phyloP scores from a whole-genome alignment of 2,113 vertebrate genomes.

The Gymnocephalus cernua region DNA sequence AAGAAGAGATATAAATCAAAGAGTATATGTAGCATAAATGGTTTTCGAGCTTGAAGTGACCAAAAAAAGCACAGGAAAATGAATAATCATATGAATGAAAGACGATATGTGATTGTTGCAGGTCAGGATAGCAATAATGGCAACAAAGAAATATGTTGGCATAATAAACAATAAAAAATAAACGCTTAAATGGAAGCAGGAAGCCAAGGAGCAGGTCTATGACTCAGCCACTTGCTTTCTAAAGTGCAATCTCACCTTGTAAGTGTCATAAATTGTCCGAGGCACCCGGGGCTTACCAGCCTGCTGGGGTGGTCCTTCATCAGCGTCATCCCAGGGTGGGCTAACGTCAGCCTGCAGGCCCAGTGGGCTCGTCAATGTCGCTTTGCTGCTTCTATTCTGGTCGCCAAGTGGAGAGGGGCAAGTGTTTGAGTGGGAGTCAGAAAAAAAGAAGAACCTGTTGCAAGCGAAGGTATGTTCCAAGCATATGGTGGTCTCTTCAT shows the following conservation, averaged over 20 bases:
- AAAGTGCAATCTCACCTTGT: slow-evolving; percentile 56
- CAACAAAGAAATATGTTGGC: slow-evolving; percentile 13
- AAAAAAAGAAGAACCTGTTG: slow-evolving; percentile 67
- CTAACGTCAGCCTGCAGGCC: slow-evolving; percentile 68
- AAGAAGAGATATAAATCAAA: not conserved
- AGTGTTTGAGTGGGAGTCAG: slow-evolving; percentile 59
- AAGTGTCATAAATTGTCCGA: slow-evolving; percentile 76
- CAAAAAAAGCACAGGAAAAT: not conserved
- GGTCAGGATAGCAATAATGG: not conserved
- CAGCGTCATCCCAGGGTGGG: slow-evolving; percentile 75
- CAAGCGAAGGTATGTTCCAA: slow-evolving; percentile 62
- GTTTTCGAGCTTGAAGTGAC: not conserved
- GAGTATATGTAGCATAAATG: not conserved
- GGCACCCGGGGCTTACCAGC: slow-evolving; percentile 57
- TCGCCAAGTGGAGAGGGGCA: slow-evolving; percentile 57
- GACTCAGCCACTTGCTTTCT: slow-evolving; percentile 57
- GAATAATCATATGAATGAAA: not conserved
- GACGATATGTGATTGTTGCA: slow-evolving; percentile 22
- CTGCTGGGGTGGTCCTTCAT: slow-evolving; percentile 80
- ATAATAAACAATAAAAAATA: slow-evolving; percentile 16
- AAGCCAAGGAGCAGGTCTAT: slow-evolving; percentile 28
- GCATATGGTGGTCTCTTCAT: slow-evolving; percentile 76
- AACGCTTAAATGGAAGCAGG: slow-evolving; percentile 29
- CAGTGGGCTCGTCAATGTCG: slow-evolving; percentile 73
- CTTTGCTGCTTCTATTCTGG: slow-evolving; percentile 78